Base-by-base conservation (phyloP, 2,888 invertebrate genomes). In the Entomobrya multifasciata region DNA sequence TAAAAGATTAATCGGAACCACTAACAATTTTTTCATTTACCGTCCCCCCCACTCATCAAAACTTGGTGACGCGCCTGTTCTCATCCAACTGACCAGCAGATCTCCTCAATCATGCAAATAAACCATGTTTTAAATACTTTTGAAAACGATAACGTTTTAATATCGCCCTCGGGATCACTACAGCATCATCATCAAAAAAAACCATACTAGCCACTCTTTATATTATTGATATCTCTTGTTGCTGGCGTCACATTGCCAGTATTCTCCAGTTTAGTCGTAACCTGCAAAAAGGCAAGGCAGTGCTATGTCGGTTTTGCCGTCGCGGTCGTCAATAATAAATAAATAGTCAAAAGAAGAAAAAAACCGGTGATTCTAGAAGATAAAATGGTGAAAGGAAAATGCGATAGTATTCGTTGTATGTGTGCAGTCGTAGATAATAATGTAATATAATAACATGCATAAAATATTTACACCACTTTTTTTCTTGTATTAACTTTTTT, bases 301-400 rank as follows among this genome's bases (percentile, higher is more conserved):
- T n/a, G 11, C 55, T 11, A 49, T 41, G 55, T 65, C 41, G 10
- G 20, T 70, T 70, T 70, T 44, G 13, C 25, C 44, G 67, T 70
- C 20, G 70, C 22, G 41, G 74, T 74, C 47, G 49, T 74, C 82
- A 82, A 82, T 82, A 82, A 82, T 55, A 49, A 60, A 57, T 62
- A 62, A 62, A 57, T 25, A 15, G 62, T 62, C n/a, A 52, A n/a
- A 52, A 62, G 62, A n/a, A 41, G 25, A 55, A 49, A 20, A 82
- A 82, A 85, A 77, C 78, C 84, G 78, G 78, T 78, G 78, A 52
- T 65, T 84, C 83, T 65, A 27, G 65, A 41, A 70, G 67, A 70
- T 84, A 55, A 49, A 72, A 65, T 60, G 15, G 72, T 22, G 52
- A 52, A 22, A 80, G 11, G n/a, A 55, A 20, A 55, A 62, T 47